These are phyloP conservation scores for Rhopalosiphum padi DNA, from an alignment of 1,140 invertebrate species.

Conservation along the genomic window DNA sequence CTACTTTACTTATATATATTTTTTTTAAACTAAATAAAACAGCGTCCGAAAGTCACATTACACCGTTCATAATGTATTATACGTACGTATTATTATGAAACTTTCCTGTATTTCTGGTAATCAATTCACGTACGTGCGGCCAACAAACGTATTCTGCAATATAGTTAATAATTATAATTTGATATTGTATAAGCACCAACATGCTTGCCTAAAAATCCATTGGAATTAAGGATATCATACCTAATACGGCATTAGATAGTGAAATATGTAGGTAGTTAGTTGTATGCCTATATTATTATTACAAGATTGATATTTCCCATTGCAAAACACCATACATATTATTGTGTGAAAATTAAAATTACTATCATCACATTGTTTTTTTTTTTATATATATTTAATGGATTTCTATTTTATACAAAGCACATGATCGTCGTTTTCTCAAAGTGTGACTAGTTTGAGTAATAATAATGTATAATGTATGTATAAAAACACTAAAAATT, in stretches of 20 bases:
- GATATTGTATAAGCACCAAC: not conserved
- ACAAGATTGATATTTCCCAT: constrained; percentile 11
- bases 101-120: not conserved
- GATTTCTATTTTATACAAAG: not conserved
- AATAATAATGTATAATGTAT: not conserved
- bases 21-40: not conserved
- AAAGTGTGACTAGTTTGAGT: no score
- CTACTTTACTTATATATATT: no score
- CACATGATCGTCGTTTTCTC: not conserved
- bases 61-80: not conserved
- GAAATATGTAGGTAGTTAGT: not conserved
- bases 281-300: not conserved
- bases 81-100: not conserved
- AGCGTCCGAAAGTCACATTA: not conserved
- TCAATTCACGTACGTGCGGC: not conserved
- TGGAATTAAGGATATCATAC: not conserved
- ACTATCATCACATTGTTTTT: not conserved
- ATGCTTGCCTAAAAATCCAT: not conserved
- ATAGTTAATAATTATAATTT: not conserved
- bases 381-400: not conserved
- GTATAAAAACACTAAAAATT: not conserved
- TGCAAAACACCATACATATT: not conserved
- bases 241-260: not conserved
- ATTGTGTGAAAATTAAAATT: constrained; percentile 13
- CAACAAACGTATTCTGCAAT: not conserved